These are phyloP conservation scores for Arrhamphus sclerolepis DNA, from an alignment of 2,797 vertebrate species.

Conservation along the genomic window DNA sequence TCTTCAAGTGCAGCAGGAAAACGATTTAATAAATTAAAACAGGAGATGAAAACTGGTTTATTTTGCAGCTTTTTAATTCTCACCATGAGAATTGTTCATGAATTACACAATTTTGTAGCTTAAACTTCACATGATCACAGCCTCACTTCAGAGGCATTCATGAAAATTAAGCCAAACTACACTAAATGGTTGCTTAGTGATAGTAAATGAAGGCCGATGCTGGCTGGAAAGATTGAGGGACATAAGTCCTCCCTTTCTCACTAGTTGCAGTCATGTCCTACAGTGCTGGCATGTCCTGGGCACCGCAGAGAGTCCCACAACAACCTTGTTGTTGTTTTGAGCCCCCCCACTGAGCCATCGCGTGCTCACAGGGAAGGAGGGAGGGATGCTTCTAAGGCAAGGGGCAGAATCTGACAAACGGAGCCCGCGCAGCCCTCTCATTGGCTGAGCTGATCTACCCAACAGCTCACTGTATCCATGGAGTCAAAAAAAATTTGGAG, in stretches of 20 bases:
- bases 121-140: slow-evolving; percentile 6
- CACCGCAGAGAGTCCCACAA: slow-evolving; percentile 48
- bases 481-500: slow-evolving; percentile 77
- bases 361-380: slow-evolving; percentile 64
- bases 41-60: slow-evolving; percentile 14
- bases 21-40: neutral
- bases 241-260: neutral
- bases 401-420: slow-evolving; percentile 71
- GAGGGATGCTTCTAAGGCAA: slow-evolving; percentile 69
- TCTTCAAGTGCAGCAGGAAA: neutral
- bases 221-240: slow-evolving; percentile 24
- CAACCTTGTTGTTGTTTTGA: slow-evolving; percentile 79
- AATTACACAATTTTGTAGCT: slow-evolving; percentile 19
- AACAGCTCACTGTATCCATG: slow-evolving; percentile 84
- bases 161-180: slow-evolving; percentile 5
- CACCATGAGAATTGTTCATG: slow-evolving; percentile 3
- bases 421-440: slow-evolving; percentile 71
- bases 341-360: slow-evolving; percentile 77
- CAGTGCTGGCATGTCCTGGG: slow-evolving; percentile 60
- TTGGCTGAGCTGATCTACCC: slow-evolving; percentile 77
- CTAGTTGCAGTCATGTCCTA: slow-evolving; percentile 8
- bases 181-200: slow-evolving; percentile 38
- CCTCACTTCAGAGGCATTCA: neutral
- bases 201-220: slow-evolving; percentile 21
- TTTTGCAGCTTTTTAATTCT: slow-evolving; percentile 26